Percentiles rank a stretch among this genome's conserved stretches.
Conservation (phyloP, 2,888 invertebrate genomes). For the Emmelina monodactyla region DNA sequence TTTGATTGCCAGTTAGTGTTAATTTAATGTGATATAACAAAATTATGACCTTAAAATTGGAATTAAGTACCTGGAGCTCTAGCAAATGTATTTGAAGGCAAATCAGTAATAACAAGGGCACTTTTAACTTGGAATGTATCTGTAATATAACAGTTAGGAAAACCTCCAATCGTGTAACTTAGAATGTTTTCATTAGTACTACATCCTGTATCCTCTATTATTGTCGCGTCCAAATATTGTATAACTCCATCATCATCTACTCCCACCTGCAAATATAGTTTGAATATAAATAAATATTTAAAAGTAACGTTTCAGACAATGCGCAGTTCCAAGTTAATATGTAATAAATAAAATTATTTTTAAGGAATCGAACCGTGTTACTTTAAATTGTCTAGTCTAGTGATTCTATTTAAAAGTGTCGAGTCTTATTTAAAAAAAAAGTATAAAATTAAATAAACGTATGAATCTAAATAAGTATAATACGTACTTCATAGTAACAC, state of each 20-base stretch:
- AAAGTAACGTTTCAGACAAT: no score
- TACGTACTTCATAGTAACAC: slow-evolving; percentile 68
- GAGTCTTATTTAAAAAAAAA: no score
- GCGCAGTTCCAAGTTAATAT: no score
- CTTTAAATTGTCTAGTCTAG: no score
- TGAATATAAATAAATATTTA: no score
- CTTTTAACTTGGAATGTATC: slow-evolving; percentile 56
- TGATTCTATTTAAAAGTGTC: no score
- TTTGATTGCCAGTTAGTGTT: not conserved
- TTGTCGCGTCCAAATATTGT: slow-evolving; percentile 63
- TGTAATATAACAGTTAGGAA: slow-evolving; percentile 63
- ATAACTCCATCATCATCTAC: slow-evolving; percentile 71
- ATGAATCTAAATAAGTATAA: no score
- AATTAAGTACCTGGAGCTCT: slow-evolving; percentile 71
- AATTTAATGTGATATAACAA: not conserved
- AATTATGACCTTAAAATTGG: not conserved
- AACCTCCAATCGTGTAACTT: slow-evolving; percentile 29
- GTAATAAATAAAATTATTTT: no score
- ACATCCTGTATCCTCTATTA: slow-evolving; percentile 58
- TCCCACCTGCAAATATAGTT: slow-evolving; percentile 63
- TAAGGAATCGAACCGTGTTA: no score
- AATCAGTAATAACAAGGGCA: slow-evolving; percentile 66
- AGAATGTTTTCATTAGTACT: slow-evolving; percentile 56
- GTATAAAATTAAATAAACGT: no score
- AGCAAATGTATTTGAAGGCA: slow-evolving; percentile 72